These are phyloP conservation scores for Cotesia typhae DNA, from an alignment of 1,140 invertebrate genomes.

Conservation along the genomic window DNA sequence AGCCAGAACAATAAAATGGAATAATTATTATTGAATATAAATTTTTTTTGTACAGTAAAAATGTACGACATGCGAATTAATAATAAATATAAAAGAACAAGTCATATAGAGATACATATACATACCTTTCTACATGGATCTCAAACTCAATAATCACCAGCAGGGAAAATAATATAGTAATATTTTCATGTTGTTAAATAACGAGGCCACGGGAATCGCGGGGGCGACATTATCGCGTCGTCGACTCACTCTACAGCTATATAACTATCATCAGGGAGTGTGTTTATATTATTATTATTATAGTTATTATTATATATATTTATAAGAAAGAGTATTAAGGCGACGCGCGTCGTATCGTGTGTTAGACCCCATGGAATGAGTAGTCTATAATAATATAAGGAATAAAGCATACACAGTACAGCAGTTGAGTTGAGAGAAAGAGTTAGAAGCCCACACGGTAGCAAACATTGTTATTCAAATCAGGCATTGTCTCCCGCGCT, in stretches of 20 bases:
- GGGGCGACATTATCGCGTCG: conserved; percentile 42
- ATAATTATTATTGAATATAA: too few relatives aligned
- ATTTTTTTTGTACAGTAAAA: too few relatives aligned
- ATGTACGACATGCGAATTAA: too few relatives aligned
- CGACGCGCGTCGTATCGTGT: conserved; percentile 17
- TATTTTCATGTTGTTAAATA: conserved; percentile 31
- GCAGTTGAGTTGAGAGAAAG: conserved; percentile 22
- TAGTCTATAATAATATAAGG: too few relatives aligned
- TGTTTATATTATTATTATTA: neutral
- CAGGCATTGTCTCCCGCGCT: conserved; percentile 58
- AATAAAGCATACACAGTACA: too few relatives aligned
- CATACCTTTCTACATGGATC: too few relatives aligned
- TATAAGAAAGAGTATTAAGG: conserved; percentile 1
- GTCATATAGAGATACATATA: too few relatives aligned
- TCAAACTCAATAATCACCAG: neutral
- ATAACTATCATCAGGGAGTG: conserved; percentile 9
- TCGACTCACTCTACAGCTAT: conserved; percentile 4
- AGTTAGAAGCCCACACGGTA: conserved; percentile 65
- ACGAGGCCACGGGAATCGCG: conserved; percentile 42
- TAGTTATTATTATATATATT: too few relatives aligned
- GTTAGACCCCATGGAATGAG: conserved; percentile 35
- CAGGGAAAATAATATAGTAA: neutral
- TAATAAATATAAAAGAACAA: too few relatives aligned
- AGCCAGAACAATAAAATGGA: too few relatives aligned
- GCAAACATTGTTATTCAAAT: conserved; percentile 65